Evolutionary conservation across 1,140 invertebrate genomes (phyloP), one percentile per base, ranked within the genome.

Genomic region (Octopus sinensis): DNA sequence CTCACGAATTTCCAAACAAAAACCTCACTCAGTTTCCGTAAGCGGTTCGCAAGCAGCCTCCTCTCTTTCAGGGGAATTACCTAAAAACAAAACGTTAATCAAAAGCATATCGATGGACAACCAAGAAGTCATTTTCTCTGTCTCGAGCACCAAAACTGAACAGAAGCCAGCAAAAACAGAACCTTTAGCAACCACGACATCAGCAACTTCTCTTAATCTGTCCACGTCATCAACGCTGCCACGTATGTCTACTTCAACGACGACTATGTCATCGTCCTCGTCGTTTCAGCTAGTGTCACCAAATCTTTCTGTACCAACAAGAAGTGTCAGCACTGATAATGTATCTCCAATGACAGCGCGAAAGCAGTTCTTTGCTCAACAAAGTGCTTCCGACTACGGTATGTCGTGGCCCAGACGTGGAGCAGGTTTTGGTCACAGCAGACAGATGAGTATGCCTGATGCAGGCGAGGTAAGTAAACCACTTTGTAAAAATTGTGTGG

Each of bases 281-380:
- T 84, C 54, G 51, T 53, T 30, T 54, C 54, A 13, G 43, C 54
- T 6, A 80, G 82, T 13, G 23, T 79, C 53, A 23, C 79, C 23
- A 54, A 82, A 53, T 56, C 82, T 73, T 73, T 23, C 68, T 73
- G 68, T 17, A 7, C 68, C 68, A 23, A 73, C 68, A 13, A 12
- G 30, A 51, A 79, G 53, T 4, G 81, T 82, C 17, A 83, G 80
- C 43, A 76, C 79, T 17, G 84, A 86, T 51, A 83, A 82, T 80
- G 76, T 85, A 17, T 86, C 87, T 0, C 87, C 86, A 4, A 76
- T 82, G 9, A 80, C 85, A 4, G 86, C 86, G 12, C 82, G 87
- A 52, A 80, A 77, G 81, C 84, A 84, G 68, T 88, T 88, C 77
- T 88, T 88, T 77, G 87, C 85, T 51, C 81, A 83, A 23, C 54